phyloP scores from a whole-genome alignment of 2,888 invertebrate genomes.

The Patella ulyssiponensis region DNA sequence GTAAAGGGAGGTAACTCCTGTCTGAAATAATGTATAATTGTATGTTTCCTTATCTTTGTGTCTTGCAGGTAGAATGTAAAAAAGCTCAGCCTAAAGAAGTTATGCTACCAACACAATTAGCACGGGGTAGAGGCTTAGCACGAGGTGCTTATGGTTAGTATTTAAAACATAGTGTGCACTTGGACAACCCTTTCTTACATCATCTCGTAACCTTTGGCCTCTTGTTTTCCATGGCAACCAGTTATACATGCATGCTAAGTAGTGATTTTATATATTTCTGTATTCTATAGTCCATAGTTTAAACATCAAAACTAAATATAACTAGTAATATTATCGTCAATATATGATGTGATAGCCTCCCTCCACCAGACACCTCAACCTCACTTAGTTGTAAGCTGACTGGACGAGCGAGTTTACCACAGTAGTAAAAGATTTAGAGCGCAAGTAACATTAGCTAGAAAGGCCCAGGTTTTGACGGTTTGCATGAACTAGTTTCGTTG shows the following conservation, averaged over 20 bases:
- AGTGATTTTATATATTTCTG: slow-evolving; percentile 15
- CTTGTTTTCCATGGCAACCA: slow-evolving; percentile 43
- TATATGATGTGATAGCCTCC: slow-evolving; percentile 4
- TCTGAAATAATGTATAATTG: not conserved
- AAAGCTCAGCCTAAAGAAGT: slow-evolving; percentile 99
- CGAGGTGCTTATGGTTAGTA: slow-evolving; percentile 54
- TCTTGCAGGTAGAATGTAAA: slow-evolving; percentile 97
- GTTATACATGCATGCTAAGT: slow-evolving; percentile 37
- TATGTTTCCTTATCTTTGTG: not conserved
- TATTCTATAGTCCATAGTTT: slow-evolving; percentile 7
- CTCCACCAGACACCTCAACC: not conserved
- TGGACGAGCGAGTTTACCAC: slow-evolving; percentile 9
- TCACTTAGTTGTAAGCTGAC: not conserved
- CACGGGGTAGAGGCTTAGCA: slow-evolving; percentile 60
- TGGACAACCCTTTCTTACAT: slow-evolving; percentile 21
- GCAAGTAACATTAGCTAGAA: slow-evolving; percentile 11
- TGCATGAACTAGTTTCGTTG: slow-evolving; percentile 1
- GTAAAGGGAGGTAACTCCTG: slow-evolving; percentile 19
- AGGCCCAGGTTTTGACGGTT: not conserved
- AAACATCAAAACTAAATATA: not conserved
- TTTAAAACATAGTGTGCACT: slow-evolving; percentile 5
- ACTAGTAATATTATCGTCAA: slow-evolving; percentile 4
- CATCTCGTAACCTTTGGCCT: slow-evolving; percentile 32
- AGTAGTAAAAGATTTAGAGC: slow-evolving; percentile 1
- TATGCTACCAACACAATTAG: slow-evolving; percentile 86